Evolutionary conservation across 2,888 invertebrate genomes (phyloP), one percentile per base, ranked within the genome.

Genomic region (Gymnoscelis rufifasciata): DNA sequence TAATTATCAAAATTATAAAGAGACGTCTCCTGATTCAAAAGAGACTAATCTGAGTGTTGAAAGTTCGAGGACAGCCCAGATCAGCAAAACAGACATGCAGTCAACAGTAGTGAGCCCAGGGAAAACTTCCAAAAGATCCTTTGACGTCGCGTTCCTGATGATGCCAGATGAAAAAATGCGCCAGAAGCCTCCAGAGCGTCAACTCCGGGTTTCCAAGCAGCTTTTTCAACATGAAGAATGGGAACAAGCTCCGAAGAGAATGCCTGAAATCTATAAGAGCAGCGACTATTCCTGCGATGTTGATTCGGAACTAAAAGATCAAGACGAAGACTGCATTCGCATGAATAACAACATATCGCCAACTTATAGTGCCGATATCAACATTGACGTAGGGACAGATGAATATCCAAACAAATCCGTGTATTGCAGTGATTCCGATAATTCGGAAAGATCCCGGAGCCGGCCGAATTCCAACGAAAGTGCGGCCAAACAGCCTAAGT

Each of bases 141-240:
- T 97, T 71, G 96, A 97, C 73, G 96, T 97, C 7, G 96, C 96
- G 0, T 97, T 97, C 65, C 82, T 97, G 15, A 95, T 96, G 90
- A 93, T 95, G 75, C 95, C 95, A 1, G 95, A 96, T 70, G 95
- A 95, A 52, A 94, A 94, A 64, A 78, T 94, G 36, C 92, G 93
- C 41, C 90, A 92, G 36, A 91, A 92, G 60, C 90, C 90, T 56
- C 87, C 81, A 37, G 91, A 91, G 51, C 83, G 90, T 56, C 90
- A 88, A 66, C 75, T 89, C 24, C 71, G 90, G 64, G 82, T 90
- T 13, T 84, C 89, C 0, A 90, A 89, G 56, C 87, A 88, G 57
- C 66, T 89, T 30, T 87, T 88, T 43, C 78, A 79, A 42, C 83
- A 81, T 53, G 89, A 71, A 74, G 90, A 78, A 57, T 90, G 71